Base-by-base conservation (phyloP, 2,113 vertebrate species). In the Catagonus wagneri region DNA sequence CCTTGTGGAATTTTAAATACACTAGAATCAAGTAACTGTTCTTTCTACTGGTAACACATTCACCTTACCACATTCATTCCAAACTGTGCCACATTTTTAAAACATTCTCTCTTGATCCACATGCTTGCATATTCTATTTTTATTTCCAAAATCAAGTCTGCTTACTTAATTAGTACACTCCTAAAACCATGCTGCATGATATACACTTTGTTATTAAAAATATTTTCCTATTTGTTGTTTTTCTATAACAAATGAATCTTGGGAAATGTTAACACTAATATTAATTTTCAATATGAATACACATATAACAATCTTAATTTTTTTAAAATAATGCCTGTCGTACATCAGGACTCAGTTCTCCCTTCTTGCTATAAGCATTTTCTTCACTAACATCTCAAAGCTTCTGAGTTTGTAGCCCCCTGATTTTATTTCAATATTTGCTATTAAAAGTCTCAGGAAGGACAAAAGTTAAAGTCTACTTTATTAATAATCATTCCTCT, bases 381-480 rank as follows among this genome's bases (percentile, higher is more conserved):
- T 63, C 61, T 52, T 54, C n/a, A 80, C 39, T 60, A 94, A 84
- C 6, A 25, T 61, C 23, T 72, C 16, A 91, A 89, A 69, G 11
- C 36, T 69, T 97, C 60, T 74, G 7, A 89, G 61, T 95, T 72
- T 56, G 32, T 63, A 90, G 56, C 65, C 20, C 17, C 75, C 32
- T 94, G 50, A 50, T 39, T 93, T 83, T 94, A 74, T 69, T 89
- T 96, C 65, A 75, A 39, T 69, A 58, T 84, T 74, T 96, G 34
- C n/a, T 87, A 66, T 75, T 92, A 86, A 72, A 68, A 93, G 27
- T 84, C 14, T 78, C 69, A 90, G 75, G 39, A 96, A 95, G 23
- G 29, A 89, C n/a, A 90, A 84, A 89, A 29, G 17, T n/a, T 80
- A 76, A 90, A 20, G 19, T 85, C 54, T 23, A 36, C 68, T 89